Percentiles rank a stretch among this genome's conserved stretches.
Evolutionary conservation across 2,113 vertebrate species (phyloP).

Genomic region (Calidris pugnax): DNA sequence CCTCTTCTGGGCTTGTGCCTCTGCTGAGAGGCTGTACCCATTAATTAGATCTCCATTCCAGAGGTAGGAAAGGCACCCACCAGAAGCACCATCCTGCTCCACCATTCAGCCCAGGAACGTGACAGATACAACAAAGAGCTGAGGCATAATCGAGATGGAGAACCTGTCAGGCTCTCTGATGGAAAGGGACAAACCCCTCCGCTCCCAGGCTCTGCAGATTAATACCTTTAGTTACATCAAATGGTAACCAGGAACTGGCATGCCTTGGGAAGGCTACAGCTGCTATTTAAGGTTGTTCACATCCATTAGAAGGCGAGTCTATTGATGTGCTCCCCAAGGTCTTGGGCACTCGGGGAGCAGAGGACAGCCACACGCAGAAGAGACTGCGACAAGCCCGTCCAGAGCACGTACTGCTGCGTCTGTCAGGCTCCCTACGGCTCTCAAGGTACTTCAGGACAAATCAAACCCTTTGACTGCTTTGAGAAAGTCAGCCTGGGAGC

Average conservation of each 20-base stretch:
- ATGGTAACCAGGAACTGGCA: background rate
- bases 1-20: background rate
- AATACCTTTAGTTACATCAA: background rate
- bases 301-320: background rate
- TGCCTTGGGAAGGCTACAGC: background rate
- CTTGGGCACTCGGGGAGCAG: background rate
- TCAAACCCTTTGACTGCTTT: background rate
- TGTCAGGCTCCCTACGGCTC: rapidly evolving
- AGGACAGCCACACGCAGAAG: background rate
- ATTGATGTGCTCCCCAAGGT: background rate
- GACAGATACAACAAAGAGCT: background rate
- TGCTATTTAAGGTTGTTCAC: background rate
- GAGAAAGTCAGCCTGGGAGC: background rate
- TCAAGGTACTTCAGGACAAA: background rate
- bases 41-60: background rate
- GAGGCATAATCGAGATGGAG: background rate
- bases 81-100: background rate
- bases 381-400: rapidly evolving
- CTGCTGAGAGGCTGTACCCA: background rate
- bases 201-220: background rate
- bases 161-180: background rate
- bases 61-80: background rate
- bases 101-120: background rate
- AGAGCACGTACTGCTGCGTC: background rate
- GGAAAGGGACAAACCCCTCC: background rate